Conservation (phyloP, 2,113 vertebrate species). For the Paramormyrops kingsleyae region DNA sequence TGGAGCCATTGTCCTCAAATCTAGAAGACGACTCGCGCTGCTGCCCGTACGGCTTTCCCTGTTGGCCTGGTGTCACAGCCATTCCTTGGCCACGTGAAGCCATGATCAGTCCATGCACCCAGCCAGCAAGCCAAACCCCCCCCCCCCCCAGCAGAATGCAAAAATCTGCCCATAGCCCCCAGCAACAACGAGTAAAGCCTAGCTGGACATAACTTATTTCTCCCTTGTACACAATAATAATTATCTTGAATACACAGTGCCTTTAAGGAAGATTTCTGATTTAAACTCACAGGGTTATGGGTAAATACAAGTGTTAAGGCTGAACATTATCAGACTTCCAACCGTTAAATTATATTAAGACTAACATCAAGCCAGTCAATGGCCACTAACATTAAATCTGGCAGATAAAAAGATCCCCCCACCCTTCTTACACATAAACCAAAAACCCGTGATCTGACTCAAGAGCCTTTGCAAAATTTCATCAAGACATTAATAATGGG, state of each 20-base stretch:
- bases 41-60: neutral
- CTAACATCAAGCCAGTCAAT: neutral
- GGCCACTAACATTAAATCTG: neutral
- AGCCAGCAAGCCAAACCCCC: neutral
- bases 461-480: neutral
- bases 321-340: neutral
- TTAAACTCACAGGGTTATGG: neutral
- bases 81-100: neutral
- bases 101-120: neutral
- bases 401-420: neutral
- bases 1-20: neutral
- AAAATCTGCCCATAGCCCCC: conserved; percentile 9
- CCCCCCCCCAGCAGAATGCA: neutral
- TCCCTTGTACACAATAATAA: neutral
- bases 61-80: neutral
- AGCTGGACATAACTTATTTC: neutral
- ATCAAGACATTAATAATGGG: conserved; percentile 9
- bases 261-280: neutral
- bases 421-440: neutral
- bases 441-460: neutral
- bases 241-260: neutral
- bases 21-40: neutral
- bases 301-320: neutral
- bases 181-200: conserved; percentile 5
- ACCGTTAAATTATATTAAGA: neutral